Evolutionary conservation across 2,888 invertebrate genomes (phyloP).

Genomic region (Hirudinaria manillensis): DNA sequence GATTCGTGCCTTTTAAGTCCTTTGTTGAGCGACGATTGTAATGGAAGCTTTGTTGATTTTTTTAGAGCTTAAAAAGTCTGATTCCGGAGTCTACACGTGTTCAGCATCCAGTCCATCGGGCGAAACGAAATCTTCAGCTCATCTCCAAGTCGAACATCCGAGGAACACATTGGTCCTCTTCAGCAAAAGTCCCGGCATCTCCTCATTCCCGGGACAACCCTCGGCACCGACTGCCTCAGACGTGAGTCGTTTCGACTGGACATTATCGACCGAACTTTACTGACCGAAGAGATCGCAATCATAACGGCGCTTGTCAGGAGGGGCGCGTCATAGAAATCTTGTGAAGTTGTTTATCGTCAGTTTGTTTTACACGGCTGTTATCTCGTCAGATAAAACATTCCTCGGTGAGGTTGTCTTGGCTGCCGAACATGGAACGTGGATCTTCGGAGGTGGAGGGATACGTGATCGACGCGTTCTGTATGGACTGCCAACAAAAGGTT

Average conservation of each 20-base stretch:
- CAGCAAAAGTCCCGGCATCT: slow-evolving; percentile 41
- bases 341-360: not conserved
- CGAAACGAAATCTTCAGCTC: slow-evolving; percentile 59
- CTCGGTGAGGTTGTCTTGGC: slow-evolving; percentile 39
- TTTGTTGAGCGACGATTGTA: too few species aligned
- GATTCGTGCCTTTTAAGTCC: too few species aligned
- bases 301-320: not conserved
- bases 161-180: slow-evolving; percentile 55
- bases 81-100: slow-evolving; percentile 74
- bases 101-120: slow-evolving; percentile 73
- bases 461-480: slow-evolving; percentile 19
- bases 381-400: slow-evolving; percentile 33
- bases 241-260: slow-evolving; percentile 19
- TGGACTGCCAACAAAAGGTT: slow-evolving; percentile 19
- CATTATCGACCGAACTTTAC: not conserved
- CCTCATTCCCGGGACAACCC: slow-evolving; percentile 42
- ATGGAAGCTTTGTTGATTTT: too few species aligned
- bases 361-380: not conserved
- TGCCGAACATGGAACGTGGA: slow-evolving; percentile 39
- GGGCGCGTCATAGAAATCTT: not conserved
- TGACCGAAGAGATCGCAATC: not conserved
- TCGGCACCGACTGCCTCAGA: slow-evolving; percentile 36
- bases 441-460: slow-evolving; percentile 35
- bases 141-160: slow-evolving; percentile 48
- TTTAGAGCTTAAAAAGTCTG: slow-evolving; percentile 64